Conservation (phyloP, 30 jellyfish, hydroid and myxozoan genomes). For the Aurelia aurita complex sp. Pacific region DNA sequence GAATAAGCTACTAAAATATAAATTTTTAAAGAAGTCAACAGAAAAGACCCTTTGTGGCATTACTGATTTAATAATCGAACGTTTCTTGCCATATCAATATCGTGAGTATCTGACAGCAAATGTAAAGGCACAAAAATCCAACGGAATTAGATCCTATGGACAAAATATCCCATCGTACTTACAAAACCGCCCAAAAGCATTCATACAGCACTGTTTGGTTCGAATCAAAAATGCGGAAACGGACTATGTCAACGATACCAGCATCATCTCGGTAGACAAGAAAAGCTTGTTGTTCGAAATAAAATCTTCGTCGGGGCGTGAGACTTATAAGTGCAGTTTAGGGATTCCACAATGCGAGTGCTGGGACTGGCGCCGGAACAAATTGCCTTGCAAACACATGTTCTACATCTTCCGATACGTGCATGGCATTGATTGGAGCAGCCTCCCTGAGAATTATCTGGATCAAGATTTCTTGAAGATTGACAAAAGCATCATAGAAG, state of each 20-base stretch:
- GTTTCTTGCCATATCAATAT: conserved; percentile 17
- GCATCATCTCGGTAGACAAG: conserved; percentile 11
- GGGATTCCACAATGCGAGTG: conserved; percentile 27
- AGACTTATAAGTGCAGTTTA: conserved; percentile 6
- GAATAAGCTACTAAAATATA: conserved; percentile 28
- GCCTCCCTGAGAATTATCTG: no score
- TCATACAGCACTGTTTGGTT: conserved; percentile 31
- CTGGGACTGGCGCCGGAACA: conserved; percentile 20
- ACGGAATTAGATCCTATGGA: conserved; percentile 18
- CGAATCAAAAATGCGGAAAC: background rate
- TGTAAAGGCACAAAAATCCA: conserved; percentile 17
- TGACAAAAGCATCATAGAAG: no score
- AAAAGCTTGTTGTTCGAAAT: conserved; percentile 8
- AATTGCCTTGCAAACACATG: conserved; percentile 10
- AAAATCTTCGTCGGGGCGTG: conserved; percentile 14
- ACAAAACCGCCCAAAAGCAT: conserved; percentile 19
- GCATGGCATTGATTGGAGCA: no score
- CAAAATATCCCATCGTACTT: conserved; percentile 8
- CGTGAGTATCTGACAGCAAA: conserved; percentile 33
- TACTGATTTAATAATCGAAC: conserved; percentile 6
- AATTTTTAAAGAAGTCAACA: conserved; percentile 21
- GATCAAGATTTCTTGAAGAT: no score
- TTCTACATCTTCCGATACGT: background rate
- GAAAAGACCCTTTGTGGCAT: conserved; percentile 33
- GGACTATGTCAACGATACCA: conserved; percentile 10